These are phyloP conservation scores for Aldrovandia affinis DNA, from an alignment of 2,797 vertebrate genomes.

Conservation along the genomic window DNA sequence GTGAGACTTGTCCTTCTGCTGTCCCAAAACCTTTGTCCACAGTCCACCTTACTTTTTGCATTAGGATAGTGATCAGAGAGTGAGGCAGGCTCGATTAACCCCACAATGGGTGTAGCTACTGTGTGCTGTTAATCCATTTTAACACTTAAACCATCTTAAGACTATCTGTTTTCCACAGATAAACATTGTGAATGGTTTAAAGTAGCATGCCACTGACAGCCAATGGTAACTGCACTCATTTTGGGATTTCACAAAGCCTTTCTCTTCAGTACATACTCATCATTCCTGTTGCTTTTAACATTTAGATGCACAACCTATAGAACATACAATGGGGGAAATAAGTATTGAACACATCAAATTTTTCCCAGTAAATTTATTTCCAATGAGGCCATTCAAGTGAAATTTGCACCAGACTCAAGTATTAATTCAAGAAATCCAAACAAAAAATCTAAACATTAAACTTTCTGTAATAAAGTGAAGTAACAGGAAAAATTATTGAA, in stretches of 20 bases:
- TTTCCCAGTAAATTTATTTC: too few species aligned
- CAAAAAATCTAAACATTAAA: too few species aligned
- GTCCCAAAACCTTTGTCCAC: neutral
- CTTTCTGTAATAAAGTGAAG: too few species aligned
- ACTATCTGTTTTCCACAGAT: neutral
- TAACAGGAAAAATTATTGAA: too few species aligned
- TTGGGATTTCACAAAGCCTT: neutral
- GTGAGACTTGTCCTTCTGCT: constrained; percentile 49
- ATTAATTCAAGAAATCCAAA: too few species aligned
- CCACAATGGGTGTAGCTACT: too few species aligned
- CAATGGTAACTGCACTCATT: neutral
- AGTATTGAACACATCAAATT: too few species aligned
- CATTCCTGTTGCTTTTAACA: neutral
- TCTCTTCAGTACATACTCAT: neutral
- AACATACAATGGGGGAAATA: too few species aligned
- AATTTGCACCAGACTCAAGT: too few species aligned
- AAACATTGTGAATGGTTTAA: neutral
- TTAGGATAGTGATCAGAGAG: neutral
- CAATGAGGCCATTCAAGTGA: too few species aligned
- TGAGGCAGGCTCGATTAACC: neutral
- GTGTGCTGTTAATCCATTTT: neutral
- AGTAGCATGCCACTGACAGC: neutral
- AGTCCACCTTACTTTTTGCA: neutral
- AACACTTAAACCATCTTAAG: neutral
- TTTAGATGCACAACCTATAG: too few species aligned